A percentile compares a stretch with the other conserved stretches of the same genome.
phyloP scores from a whole-genome alignment of 30 jellyfish, hydroid and myxozoan genomes.

The Hydra vulgaris region DNA sequence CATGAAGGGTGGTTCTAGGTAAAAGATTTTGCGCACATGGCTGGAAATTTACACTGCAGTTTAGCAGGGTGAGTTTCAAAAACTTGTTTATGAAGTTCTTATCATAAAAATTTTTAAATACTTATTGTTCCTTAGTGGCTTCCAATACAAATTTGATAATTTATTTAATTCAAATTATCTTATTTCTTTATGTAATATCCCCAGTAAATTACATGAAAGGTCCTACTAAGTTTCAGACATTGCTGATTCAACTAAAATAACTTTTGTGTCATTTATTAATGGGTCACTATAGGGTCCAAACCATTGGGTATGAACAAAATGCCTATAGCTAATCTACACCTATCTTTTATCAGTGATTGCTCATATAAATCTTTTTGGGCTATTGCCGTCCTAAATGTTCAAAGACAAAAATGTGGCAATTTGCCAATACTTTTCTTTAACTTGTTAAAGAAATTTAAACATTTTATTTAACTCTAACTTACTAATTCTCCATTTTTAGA shows the following conservation, averaged over 20 bases:
- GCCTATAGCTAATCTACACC: neutral
- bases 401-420: neutral
- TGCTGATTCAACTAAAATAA: neutral
- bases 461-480: neutral
- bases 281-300: neutral
- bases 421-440: neutral
- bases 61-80: neutral
- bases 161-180: neutral
- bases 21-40: neutral
- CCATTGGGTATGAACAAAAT: neutral
- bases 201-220: neutral
- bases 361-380: neutral
- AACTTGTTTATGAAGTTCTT: neutral
- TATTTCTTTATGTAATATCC: neutral
- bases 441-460: neutral
- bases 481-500: neutral
- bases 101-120: neutral
- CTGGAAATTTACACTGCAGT: neutral
- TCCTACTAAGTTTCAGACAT: neutral
- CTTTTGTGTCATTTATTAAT: neutral
- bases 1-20: neutral
- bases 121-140: neutral
- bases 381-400: neutral
- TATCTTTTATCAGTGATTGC: neutral
- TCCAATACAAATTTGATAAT: neutral